Percentiles rank a stretch among this genome's conserved stretches.
phyloP scores from a whole-genome alignment of 2,113 vertebrate genomes.

The Clarias magur region DNA sequence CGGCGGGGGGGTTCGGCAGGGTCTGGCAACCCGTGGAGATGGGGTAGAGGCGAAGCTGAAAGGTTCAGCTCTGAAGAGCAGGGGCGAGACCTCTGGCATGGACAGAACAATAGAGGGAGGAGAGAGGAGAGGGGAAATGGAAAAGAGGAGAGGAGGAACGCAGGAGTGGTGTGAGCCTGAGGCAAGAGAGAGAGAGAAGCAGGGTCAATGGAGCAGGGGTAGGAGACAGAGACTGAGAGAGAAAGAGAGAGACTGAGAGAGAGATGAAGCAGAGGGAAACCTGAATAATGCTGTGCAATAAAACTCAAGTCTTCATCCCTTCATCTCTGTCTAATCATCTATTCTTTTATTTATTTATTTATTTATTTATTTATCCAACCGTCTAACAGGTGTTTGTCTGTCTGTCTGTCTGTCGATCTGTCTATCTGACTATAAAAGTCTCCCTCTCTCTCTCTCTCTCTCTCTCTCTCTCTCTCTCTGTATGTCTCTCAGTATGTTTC shows the following conservation, averaged over 20 bases:
- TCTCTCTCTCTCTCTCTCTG: background rate
- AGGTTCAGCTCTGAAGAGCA: constrained; percentile 49
- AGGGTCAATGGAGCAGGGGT: background rate
- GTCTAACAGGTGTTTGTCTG: background rate
- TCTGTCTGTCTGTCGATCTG: background rate
- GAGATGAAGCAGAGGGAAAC: background rate
- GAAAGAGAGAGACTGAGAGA: background rate
- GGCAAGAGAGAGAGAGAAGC: background rate
- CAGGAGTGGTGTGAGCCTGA: constrained; percentile 1
- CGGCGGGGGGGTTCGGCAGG: constrained; percentile 10
- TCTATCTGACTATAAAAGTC: background rate
- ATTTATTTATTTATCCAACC: background rate
- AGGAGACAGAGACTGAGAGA: background rate
- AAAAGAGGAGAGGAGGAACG: constrained; percentile 11
- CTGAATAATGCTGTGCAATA: background rate
- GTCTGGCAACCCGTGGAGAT: constrained; percentile 35
- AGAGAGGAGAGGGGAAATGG: constrained; percentile 66
- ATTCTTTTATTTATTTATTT: background rate
- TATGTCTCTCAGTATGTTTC: background rate
- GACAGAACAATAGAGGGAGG: constrained; percentile 60
- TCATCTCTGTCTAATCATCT: background rate
- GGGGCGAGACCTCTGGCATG: constrained; percentile 39
- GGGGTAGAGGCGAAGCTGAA: background rate
- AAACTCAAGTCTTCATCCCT: background rate
- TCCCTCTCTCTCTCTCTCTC: too few species aligned